Percentiles rank a stretch among this genome's conserved stretches.
phyloP scores from a whole-genome alignment of 2,888 invertebrate species.

The Zhengitettix transpicula region DNA sequence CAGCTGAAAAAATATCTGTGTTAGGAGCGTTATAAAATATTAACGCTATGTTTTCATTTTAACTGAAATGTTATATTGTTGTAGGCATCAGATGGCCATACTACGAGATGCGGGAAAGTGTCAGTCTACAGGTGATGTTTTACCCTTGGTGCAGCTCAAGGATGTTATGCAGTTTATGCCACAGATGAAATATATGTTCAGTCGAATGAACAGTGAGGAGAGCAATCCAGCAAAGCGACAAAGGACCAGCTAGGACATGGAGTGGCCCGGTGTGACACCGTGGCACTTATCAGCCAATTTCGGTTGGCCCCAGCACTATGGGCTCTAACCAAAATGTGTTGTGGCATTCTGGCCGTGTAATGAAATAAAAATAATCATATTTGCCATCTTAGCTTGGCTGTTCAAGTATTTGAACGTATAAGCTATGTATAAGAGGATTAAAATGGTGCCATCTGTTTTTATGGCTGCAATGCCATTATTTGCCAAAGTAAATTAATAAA shows the following conservation, averaged over 20 bases:
- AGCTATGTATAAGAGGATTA: no score
- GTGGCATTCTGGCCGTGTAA: no score
- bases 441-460: no score
- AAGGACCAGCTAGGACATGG: constrained; percentile 38
- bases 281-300: constrained; percentile 2
- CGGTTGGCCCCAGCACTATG: constrained; percentile 9
- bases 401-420: no score
- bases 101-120: constrained; percentile 61
- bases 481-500: no score
- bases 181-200: constrained; percentile 73
- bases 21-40: no score
- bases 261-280: constrained; percentile 6
- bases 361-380: no score
- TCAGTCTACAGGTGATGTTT: constrained; percentile 46
- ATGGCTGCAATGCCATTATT: no score
- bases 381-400: no score
- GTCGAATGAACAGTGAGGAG: constrained; percentile 26
- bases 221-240: constrained; percentile 32
- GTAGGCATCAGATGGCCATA: constrained; percentile 57
- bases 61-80: neutral
- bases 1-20: no score
- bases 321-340: neutral
- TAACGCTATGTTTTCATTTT: no score
- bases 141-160: constrained; percentile 66
- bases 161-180: constrained; percentile 75